Evolutionary conservation across 2,797 vertebrate genomes (phyloP).

Genomic region (Crenuchus spilurus): DNA sequence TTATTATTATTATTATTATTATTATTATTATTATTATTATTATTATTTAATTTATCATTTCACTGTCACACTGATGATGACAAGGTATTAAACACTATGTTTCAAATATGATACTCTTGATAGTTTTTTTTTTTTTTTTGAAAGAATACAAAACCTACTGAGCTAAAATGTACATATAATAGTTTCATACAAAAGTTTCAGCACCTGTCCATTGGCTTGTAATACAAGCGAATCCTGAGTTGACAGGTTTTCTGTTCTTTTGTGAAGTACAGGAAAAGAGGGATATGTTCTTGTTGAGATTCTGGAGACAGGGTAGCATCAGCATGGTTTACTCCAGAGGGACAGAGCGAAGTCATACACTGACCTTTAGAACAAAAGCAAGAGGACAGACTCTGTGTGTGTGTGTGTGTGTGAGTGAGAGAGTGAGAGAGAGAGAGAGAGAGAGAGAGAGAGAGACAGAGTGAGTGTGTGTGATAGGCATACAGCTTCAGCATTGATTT

Average conservation of each 20-base stretch:
- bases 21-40: no score
- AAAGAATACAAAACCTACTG: no score
- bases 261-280: not conserved
- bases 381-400: not conserved
- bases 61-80: no score
- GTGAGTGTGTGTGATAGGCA: not conserved
- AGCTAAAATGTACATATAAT: no score
- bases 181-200: not conserved
- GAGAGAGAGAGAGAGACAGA: no score
- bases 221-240: not conserved
- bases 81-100: no score
- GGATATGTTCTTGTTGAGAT: not conserved
- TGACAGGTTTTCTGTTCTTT: not conserved
- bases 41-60: no score
- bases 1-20: no score
- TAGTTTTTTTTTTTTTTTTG: no score
- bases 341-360: not conserved
- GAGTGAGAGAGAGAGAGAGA: no score
- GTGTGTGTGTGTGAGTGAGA: not conserved
- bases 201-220: not conserved
- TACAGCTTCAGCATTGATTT: not conserved
- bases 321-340: not conserved
- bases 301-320: not conserved
- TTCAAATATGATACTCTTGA: no score
- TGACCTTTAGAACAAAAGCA: not conserved